Conservation (phyloP, 2,797 vertebrate genomes). For the Micropoecilia bifurca region DNA sequence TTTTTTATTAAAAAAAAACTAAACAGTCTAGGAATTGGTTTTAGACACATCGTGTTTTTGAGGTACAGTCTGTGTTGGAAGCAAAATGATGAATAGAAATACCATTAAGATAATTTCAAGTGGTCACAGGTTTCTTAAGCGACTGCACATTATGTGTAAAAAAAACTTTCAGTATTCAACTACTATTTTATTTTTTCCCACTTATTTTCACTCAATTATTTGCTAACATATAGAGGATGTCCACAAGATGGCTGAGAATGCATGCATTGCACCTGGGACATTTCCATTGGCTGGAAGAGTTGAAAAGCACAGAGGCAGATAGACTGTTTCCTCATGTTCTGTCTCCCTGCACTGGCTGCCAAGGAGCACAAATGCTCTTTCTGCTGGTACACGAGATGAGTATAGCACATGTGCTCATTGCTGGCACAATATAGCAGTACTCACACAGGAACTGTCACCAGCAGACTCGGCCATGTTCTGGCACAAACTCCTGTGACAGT, state of each 20-base stretch:
- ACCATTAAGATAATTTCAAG: not conserved
- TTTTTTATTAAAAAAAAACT: not conserved
- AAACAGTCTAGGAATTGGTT: not conserved
- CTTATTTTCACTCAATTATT: conserved; percentile 17
- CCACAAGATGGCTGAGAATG: conserved; percentile 3
- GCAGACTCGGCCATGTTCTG: conserved; percentile 60
- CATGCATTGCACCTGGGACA: conserved; percentile 31
- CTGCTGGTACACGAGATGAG: conserved; percentile 56
- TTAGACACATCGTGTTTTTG: not conserved
- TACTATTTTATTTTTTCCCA: not conserved
- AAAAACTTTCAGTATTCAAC: not conserved
- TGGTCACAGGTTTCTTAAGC: not conserved
- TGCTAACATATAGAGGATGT: not conserved
- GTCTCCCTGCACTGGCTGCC: conserved; percentile 63
- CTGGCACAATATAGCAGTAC: conserved; percentile 52
- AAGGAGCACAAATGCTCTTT: conserved; percentile 69
- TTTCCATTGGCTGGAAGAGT: conserved; percentile 31
- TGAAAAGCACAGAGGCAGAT: conserved; percentile 37
- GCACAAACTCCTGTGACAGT: conserved; percentile 49
- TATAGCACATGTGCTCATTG: conserved; percentile 62
- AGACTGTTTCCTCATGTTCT: conserved; percentile 55
- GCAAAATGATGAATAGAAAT: not conserved
- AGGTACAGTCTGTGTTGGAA: not conserved
- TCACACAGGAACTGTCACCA: conserved; percentile 72
- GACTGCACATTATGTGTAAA: not conserved